Evolutionary conservation across 2,113 vertebrate genomes (phyloP).

Genomic region (Apeltes quadracus): DNA sequence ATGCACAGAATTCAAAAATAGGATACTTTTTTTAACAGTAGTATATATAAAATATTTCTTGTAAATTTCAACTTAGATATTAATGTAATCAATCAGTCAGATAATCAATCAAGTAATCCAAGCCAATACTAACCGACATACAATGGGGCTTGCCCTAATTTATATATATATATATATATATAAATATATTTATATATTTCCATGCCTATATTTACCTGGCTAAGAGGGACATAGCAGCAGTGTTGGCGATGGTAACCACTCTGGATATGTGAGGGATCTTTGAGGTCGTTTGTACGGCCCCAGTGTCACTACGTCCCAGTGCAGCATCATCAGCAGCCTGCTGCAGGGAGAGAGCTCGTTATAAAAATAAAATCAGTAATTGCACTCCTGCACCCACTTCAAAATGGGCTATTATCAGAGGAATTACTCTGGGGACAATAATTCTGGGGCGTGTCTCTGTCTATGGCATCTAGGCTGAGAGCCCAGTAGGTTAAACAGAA

Average conservation of each 20-base stretch:
- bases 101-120: too few relatives aligned
- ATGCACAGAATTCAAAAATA: too few relatives aligned
- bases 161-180: not conserved
- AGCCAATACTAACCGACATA: too few relatives aligned
- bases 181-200: not conserved
- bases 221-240: conserved; percentile 74
- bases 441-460: conserved; percentile 30
- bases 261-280: conserved; percentile 72
- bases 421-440: conserved; percentile 36
- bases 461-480: conserved; percentile 29
- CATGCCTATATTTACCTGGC: conserved; percentile 55
- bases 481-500: conserved; percentile 40
- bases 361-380: conserved; percentile 56
- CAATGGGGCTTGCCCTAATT: too few relatives aligned
- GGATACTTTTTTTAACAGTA: too few relatives aligned
- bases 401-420: conserved; percentile 49
- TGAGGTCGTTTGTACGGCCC: conserved; percentile 59
- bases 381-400: conserved; percentile 50
- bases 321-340: conserved; percentile 62
- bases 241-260: conserved; percentile 74
- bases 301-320: conserved; percentile 18
- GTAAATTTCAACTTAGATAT: too few relatives aligned
- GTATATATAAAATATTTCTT: too few relatives aligned
- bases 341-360: conserved; percentile 38
- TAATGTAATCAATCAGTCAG: too few relatives aligned